Conservation (phyloP, 2,113 vertebrate species). For the Pagrus major region DNA sequence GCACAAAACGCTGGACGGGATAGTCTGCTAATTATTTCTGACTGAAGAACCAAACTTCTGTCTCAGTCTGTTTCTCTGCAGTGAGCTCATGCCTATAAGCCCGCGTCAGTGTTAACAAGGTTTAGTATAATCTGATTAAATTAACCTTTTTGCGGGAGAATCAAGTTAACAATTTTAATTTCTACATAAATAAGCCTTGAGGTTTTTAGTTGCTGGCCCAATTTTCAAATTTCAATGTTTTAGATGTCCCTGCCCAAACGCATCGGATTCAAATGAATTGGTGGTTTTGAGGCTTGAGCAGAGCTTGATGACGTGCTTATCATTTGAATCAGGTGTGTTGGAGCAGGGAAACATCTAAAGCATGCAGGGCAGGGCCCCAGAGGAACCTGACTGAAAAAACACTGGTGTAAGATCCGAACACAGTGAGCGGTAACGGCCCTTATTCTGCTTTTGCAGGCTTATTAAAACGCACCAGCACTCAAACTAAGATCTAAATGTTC, state of each 20-base stretch:
- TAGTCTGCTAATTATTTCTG: neutral
- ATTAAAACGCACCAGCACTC: neutral
- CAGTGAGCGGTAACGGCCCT: no score
- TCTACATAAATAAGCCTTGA: neutral
- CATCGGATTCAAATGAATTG: no score
- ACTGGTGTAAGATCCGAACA: no score
- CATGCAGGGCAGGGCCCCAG: no score
- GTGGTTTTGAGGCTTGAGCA: no score
- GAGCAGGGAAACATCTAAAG: no score
- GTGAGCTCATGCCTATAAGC: neutral
- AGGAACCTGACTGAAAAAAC: no score
- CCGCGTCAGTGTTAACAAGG: neutral
- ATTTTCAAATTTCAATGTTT: neutral
- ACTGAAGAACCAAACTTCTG: neutral
- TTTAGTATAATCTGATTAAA: neutral
- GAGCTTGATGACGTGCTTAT: no score
- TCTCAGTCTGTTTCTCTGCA: neutral
- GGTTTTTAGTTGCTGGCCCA: neutral
- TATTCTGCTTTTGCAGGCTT: no score
- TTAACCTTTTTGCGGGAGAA: constrained; percentile 20
- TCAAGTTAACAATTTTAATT: constrained; percentile 20
- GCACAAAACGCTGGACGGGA: neutral
- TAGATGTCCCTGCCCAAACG: no score
- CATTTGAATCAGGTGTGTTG: no score
- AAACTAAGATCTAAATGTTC: neutral